Base-by-base conservation (phyloP, 1,140 invertebrate species). In the Rhopalosiphum maidis region DNA sequence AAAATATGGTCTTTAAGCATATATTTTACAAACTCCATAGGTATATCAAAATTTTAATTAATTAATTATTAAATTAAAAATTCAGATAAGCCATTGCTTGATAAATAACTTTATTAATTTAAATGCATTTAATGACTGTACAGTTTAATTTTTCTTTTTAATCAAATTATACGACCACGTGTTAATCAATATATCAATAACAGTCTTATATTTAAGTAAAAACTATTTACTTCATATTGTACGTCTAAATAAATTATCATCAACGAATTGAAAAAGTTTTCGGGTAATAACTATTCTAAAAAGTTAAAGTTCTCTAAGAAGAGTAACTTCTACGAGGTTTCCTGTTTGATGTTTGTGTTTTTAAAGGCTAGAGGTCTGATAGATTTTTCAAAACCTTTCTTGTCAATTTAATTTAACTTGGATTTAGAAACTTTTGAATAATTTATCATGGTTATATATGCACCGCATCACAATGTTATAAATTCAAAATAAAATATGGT, bases 321-420 rank as follows among this genome's bases (percentile, higher is more conserved):
- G 5, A 54, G 22, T 55, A n/a, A 35, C n/a, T 37, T 89, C 5
- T 55, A 41, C 88, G 30, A 22, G 86, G 46, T 88, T 88, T 88
- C 86, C 86, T 88, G 46, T 88, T 46, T n/a, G 46, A n/a, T 25
- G 21, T 88, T 88, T n/a, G 46, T 88, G n/a, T 88, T 88, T 88
- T n/a, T 46, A 88, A 46, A 48, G n/a, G 46, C 30, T 46, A 51
- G n/a, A 48, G 30, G 86, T 51, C 86, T 48, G 46, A 48, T 51
- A 48, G 46, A 88, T 48, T 51, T 88, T n/a, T 86, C 30, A 35
- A 48, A 88, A 88, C 46, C 51, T 48, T 88, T 88, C 41, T 46
- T 30, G 41, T 46, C 41, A 25, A 55, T 55, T 55, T 37, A 55
- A 54, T 51, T 55, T 41, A 51, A 41, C 35, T 55, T 89, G 55